These are phyloP conservation scores for Clarias platycephalus DNA, from an alignment of 2,797 vertebrate genomes.

Conservation along the genomic window DNA sequence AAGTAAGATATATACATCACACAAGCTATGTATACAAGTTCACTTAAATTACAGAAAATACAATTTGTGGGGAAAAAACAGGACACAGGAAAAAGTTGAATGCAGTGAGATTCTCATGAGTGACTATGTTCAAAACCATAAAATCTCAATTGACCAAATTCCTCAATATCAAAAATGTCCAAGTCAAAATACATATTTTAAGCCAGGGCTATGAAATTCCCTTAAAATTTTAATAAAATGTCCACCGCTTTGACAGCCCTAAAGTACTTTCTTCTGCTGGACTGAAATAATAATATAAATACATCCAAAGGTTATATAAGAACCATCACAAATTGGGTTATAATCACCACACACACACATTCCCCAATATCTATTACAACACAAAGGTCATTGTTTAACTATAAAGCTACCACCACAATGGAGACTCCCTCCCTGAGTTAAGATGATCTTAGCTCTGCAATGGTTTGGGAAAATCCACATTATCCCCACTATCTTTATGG, in stretches of 20 bases:
- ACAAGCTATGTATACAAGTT: neutral
- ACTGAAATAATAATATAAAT: neutral
- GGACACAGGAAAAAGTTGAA: neutral
- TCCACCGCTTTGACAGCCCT: neutral
- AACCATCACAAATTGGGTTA: neutral
- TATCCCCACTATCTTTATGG: neutral
- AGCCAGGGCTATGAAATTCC: neutral
- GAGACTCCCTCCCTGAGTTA: neutral
- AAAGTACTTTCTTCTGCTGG: neutral
- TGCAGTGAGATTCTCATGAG: neutral
- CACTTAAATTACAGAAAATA: neutral
- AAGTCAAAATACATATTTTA: neutral
- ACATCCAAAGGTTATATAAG: neutral
- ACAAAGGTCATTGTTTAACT: too few species aligned
- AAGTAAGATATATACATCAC: neutral
- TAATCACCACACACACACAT: neutral
- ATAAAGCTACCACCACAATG: neutral
- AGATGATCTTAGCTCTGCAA: neutral
- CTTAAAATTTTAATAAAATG: neutral
- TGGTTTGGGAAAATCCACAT: neutral
- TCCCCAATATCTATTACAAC: too few species aligned
- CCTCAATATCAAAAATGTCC: neutral
- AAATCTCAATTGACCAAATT: neutral
- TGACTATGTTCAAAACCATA: neutral
- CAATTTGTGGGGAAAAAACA: neutral